phyloP scores from a whole-genome alignment of 2,113 vertebrate species.

The Cisticola juncidis region DNA sequence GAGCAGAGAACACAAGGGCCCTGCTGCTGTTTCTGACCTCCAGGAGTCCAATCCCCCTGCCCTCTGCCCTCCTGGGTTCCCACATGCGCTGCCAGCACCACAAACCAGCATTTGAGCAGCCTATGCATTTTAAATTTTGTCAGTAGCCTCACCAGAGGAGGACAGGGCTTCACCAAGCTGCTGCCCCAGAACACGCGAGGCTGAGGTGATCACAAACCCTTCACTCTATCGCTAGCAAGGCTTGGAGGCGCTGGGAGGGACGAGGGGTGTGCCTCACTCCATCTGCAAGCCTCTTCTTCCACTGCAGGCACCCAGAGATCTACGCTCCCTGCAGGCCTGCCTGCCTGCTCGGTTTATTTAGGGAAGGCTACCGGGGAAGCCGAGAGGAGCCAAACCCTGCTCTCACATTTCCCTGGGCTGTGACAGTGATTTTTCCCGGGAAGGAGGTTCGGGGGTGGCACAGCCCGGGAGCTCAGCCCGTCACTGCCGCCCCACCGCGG shows the following conservation, averaged over 20 bases:
- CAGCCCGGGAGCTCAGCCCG: not conserved
- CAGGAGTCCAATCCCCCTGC: not conserved
- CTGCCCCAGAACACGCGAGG: not conserved
- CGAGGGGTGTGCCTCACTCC: not conserved
- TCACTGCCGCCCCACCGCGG: not conserved
- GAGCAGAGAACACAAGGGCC: not conserved
- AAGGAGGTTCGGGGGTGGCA: not conserved
- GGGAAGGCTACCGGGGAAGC: not conserved
- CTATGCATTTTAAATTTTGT: slow-evolving; percentile 24
- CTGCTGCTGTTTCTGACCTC: not conserved
- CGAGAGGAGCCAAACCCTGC: not conserved
- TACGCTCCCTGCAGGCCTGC: not conserved
- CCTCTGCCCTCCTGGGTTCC: not conserved
- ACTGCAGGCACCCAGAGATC: not conserved
- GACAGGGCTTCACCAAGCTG: not conserved
- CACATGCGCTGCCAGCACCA: not conserved
- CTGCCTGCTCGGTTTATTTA: not conserved
- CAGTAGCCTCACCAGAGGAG: not conserved
- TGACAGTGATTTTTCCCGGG: rapidly evolving
- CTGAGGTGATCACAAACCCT: not conserved
- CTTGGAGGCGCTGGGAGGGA: not conserved
- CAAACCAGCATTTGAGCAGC: not conserved
- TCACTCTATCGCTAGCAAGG: not conserved
- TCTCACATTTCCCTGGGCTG: not conserved
- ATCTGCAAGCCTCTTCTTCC: not conserved